Evolutionary conservation across 2,888 invertebrate species (phyloP), one percentile per base, ranked within the genome.

Genomic region (Smittia sp.): DNA sequence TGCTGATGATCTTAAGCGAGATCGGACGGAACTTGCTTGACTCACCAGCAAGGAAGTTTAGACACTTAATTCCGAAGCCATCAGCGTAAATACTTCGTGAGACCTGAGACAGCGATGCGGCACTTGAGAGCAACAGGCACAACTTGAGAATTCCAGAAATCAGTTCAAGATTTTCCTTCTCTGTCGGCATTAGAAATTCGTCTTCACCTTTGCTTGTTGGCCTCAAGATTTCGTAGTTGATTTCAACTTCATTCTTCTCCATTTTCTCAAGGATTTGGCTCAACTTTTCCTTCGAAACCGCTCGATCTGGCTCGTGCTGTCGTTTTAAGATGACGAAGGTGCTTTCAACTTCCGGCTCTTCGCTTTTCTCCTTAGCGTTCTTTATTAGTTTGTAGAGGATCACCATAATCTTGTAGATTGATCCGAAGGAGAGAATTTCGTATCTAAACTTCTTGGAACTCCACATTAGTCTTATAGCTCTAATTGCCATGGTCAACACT

Each of bases 1-100:
- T 82, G 0, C 82, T 81, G 3, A 83, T 75, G 63, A 82, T 82
- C 75, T 80, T 80, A 0, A 83, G 75, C 0, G 79, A 78, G 0
- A 77, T 76, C 1, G 79, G 75, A 0, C 83, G 79, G 69, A 80
- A 80, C 1, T 79, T 78, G 70, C 79, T 79, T 11, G 80, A 78
- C 63, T 80, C 80, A 0, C 79, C 76, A 1, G 78, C 79, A 70
- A 81, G 81, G 68, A 78, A 81, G 4, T 81, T 80, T 24, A 83
- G 78, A 0, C 80, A 79, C 0, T 79, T 77, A 27, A 82, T 77
- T 0, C 79, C 79, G 27, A 79, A 32, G 6, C 75, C 69, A 9
- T 74, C 74, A 11, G 58, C 63, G 15, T 54, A 32, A 20, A 72
- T 15, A 38, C 27, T 58, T 38, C 20, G 9, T 20, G 73, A 22